These are phyloP conservation scores for Pseudomyrmex cubaensis DNA, from an alignment of 1,140 invertebrate species.

Conservation along the genomic window DNA sequence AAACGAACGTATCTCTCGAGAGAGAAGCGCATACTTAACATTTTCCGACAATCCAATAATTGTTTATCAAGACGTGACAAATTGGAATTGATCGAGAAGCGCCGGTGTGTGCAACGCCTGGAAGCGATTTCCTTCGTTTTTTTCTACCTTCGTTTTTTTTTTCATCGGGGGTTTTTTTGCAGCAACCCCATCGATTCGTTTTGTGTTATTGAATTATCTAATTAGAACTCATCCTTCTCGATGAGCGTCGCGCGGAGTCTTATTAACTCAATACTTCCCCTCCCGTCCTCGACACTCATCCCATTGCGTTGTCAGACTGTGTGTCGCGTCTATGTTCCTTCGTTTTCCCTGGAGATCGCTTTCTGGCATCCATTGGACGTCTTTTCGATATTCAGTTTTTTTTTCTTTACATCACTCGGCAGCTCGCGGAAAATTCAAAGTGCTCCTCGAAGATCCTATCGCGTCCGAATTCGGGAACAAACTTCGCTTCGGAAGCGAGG, in stretches of 20 bases:
- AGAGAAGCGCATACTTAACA: background rate
- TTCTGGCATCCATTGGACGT: constrained; percentile 38
- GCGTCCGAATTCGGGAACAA: constrained; percentile 22
- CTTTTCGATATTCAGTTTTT: constrained; percentile 67
- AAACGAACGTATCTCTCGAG: no score
- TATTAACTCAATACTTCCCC: constrained; percentile 47
- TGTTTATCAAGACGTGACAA: constrained; percentile 56
- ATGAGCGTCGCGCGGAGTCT: constrained; percentile 48
- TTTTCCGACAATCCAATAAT: constrained; percentile 38
- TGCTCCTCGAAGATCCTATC: constrained; percentile 23
- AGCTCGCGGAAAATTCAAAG: constrained; percentile 18
- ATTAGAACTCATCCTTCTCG: constrained; percentile 59
- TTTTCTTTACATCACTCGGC: constrained; percentile 55
- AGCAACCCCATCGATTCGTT: constrained; percentile 41
- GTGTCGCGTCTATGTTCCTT: constrained; percentile 2
- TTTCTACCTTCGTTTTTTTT: background rate
- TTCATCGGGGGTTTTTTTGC: background rate
- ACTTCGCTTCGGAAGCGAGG: background rate
- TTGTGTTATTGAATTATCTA: constrained; percentile 57
- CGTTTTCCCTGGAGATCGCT: constrained; percentile 52
- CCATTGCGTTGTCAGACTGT: constrained; percentile 22
- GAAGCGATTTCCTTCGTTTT: background rate
- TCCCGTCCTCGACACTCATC: background rate
- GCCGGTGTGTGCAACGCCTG: constrained; percentile 8
- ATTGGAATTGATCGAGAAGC: constrained; percentile 36